Percentiles rank a stretch among this genome's conserved stretches.
These are phyloP conservation scores for Aleiodes leptofemur DNA, from an alignment of 2,888 invertebrate genomes.

Conservation along the genomic window DNA sequence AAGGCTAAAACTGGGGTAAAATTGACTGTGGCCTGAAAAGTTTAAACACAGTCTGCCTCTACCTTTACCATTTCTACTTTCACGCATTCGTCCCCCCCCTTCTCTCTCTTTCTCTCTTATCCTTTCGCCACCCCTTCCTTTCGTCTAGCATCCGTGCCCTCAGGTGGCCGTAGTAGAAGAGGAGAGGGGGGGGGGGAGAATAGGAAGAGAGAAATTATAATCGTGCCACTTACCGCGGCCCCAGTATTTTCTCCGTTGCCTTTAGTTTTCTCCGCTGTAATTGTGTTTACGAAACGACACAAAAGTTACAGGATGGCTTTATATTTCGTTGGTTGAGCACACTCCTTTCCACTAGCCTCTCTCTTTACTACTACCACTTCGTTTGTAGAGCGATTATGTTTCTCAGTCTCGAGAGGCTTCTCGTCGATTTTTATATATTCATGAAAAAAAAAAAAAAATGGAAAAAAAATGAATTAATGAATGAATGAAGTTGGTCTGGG, in stretches of 20 bases:
- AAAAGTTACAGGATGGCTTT: slow-evolving; percentile 56
- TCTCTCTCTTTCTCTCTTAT: slow-evolving; percentile 48
- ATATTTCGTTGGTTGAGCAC: slow-evolving; percentile 49
- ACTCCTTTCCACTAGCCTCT: slow-evolving; percentile 17
- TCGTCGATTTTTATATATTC: not conserved
- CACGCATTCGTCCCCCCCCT: slow-evolving; percentile 52
- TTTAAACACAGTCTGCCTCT: slow-evolving; percentile 32
- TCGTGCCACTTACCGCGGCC: slow-evolving; percentile 66
- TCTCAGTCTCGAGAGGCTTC: slow-evolving; percentile 7
- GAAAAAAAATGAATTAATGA: slow-evolving; percentile 1
- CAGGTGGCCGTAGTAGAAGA: slow-evolving; percentile 31
- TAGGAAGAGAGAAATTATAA: slow-evolving; percentile 64
- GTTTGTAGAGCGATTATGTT: slow-evolving; percentile 37
- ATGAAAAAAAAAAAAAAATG: not conserved
- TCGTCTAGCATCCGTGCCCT: slow-evolving; percentile 34
- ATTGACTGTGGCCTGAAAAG: slow-evolving; percentile 50
- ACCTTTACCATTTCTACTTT: slow-evolving; percentile 22
- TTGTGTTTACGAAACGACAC: slow-evolving; percentile 65
- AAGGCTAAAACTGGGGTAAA: slow-evolving; percentile 32
- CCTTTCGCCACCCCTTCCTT: slow-evolving; percentile 43
- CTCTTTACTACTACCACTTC: slow-evolving; percentile 12
- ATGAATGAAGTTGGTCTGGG: slow-evolving; percentile 6
- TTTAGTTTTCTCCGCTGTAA: slow-evolving; percentile 54
- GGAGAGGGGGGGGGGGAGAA: slow-evolving; percentile 32
- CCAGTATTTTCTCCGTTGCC: slow-evolving; percentile 38